Base-by-base conservation (phyloP, 92 coral and sea anemone genomes). In the Galaxea fascicularis region DNA sequence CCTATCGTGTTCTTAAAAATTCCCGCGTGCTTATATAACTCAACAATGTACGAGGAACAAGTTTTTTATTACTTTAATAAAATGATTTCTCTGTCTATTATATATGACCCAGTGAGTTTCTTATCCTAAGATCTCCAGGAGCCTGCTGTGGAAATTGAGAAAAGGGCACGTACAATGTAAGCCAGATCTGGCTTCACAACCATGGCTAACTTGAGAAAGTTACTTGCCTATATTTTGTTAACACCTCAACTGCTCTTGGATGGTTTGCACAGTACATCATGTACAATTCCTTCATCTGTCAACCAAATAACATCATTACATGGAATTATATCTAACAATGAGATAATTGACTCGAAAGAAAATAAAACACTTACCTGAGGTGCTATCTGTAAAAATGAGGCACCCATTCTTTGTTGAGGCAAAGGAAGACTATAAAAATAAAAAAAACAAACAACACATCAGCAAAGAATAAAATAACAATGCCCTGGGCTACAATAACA, bases 161-260 rank as follows among this genome's bases (percentile, higher is more conserved):
- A 5, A 46, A 46, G 51, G 12, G 12, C 7, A 46, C 6, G 51
- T 46, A 46, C 12, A 6, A 46, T n/a, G n/a, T n/a, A n/a, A n/a
- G n/a, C n/a, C n/a, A n/a, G n/a, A n/a, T n/a, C n/a, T n/a, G n/a
- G n/a, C n/a, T n/a, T n/a, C n/a, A n/a, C n/a, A n/a, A 68, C 10
- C 25, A 11, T 4, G 21, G 3, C 10, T 24, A 14, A 30, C 10
- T 71, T 73, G 58, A 54, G 26, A 22, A 17, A 3, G 56, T 25
- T 26, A 25, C 65, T 45, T 88, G 92, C 98, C 98, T 86, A 71
- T 94, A 90, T 88, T 92, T 92, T 72, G 99, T 94, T 22, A 96
- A 94, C 27, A 96, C 98, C 79, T 96, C 98, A 26, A 96, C 99
- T 53, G 99, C 99, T 80, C 98, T 94, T 24, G 99, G 99, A 59